Percentiles rank a stretch among this genome's conserved stretches.
These are phyloP conservation scores for Zootermopsis nevadensis DNA, from an alignment of 2,888 invertebrate genomes.

Conservation along the genomic window DNA sequence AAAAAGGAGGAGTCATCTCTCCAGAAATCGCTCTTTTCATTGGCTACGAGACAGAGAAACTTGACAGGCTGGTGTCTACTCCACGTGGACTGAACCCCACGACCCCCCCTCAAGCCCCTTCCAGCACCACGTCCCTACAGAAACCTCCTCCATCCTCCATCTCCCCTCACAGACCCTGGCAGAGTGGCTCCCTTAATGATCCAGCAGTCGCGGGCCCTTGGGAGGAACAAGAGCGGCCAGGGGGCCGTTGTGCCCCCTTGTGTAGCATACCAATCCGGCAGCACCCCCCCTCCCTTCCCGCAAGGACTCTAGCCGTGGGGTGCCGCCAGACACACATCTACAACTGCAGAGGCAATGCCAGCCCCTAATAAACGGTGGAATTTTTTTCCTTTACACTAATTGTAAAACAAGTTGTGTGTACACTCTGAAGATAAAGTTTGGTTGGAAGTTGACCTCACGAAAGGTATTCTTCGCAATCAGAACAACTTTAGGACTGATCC, in stretches of 20 bases:
- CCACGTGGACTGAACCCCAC: conserved; percentile 51
- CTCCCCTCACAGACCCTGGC: conserved; percentile 3
- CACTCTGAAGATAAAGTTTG: conserved; percentile 37
- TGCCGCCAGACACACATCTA: conserved; percentile 43
- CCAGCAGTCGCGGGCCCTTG: conserved; percentile 27
- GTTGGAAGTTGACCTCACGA: conserved; percentile 5
- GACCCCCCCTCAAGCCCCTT: conserved; percentile 26
- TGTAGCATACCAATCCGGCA: conserved; percentile 41
- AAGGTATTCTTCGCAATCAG: background rate
- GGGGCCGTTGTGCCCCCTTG: conserved; percentile 14
- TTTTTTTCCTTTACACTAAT: conserved; percentile 33
- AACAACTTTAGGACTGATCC: background rate
- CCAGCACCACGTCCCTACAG: conserved; percentile 38
- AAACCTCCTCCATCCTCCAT: background rate
- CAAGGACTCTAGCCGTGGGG: conserved; percentile 25
- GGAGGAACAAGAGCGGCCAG: background rate
- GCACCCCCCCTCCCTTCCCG: background rate
- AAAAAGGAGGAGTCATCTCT: conserved; percentile 48
- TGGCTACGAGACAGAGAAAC: conserved; percentile 37
- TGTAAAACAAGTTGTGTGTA: conserved; percentile 43
- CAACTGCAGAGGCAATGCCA: conserved; percentile 28
- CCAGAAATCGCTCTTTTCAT: conserved; percentile 37
- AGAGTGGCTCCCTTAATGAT: conserved; percentile 48
- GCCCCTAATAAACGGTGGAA: conserved; percentile 39
- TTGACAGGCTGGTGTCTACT: conserved; percentile 46